Evolutionary conservation across 1,140 invertebrate genomes (phyloP).

Genomic region (Drosophila albomicans): DNA sequence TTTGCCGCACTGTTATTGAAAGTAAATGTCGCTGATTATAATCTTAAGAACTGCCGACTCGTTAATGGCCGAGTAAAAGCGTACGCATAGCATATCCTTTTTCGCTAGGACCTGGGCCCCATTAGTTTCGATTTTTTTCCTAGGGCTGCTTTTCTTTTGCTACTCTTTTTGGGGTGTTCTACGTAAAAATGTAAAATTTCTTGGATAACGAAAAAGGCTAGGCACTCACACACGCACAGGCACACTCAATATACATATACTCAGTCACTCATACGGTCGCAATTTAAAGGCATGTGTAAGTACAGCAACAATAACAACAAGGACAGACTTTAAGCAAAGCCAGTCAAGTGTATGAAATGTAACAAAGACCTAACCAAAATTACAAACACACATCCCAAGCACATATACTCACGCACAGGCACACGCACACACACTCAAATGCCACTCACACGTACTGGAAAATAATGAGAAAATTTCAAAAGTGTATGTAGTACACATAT

Average conservation of each 20-base stretch:
- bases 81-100: constrained; percentile 16
- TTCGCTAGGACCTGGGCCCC: constrained; percentile 52
- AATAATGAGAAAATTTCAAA: constrained; percentile 83
- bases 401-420: constrained; percentile 37
- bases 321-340: constrained; percentile 61
- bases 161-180: constrained; percentile 13
- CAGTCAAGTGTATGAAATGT: constrained; percentile 83
- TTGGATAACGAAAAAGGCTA: constrained; percentile 60
- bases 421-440: constrained; percentile 31
- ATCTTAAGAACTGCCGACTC: constrained; percentile 71
- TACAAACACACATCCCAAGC: constrained; percentile 54
- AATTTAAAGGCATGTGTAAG: constrained; percentile 54
- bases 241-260: constrained; percentile 20
- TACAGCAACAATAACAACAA: constrained; percentile 59
- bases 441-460: constrained; percentile 58
- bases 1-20: constrained; percentile 50
- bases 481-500: constrained; percentile 35
- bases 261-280: constrained; percentile 9
- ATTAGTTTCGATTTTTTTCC: constrained; percentile 49
- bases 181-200: constrained; percentile 48
- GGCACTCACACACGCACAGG: constrained; percentile 37
- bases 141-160: constrained; percentile 29
- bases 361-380: constrained; percentile 81
- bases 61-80: constrained; percentile 61
- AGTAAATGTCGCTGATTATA: constrained; percentile 76